phyloP scores from a whole-genome alignment of 2,113 vertebrate genomes.

The Camelus bactrianus region DNA sequence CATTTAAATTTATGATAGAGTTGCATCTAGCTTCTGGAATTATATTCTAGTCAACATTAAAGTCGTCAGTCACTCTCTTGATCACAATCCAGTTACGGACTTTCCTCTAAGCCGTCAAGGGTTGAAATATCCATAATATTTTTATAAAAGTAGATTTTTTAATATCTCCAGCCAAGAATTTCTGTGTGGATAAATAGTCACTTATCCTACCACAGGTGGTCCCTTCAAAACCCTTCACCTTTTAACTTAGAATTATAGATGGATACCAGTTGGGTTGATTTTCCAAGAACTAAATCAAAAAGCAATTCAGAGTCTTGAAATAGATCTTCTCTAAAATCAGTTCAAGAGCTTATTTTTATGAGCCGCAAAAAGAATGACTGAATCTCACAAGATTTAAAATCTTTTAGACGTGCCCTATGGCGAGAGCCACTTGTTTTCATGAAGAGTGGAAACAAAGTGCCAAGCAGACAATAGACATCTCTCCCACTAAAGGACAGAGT shows the following conservation, averaged over 20 bases:
- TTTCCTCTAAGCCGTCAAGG: not conserved
- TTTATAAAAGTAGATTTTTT: not conserved
- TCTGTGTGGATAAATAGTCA: not conserved
- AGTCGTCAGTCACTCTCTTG: not conserved
- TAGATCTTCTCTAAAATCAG: not conserved
- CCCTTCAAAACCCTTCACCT: not conserved
- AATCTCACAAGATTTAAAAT: not conserved
- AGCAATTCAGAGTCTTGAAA: not conserved
- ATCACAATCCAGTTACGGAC: not conserved
- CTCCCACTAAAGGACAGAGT: not conserved
- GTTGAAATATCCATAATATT: not conserved
- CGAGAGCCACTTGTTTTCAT: slow-evolving; percentile 33
- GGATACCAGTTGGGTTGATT: not conserved
- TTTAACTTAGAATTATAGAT: not conserved
- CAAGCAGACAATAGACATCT: not conserved
- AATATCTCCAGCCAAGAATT: not conserved
- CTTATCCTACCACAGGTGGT: not conserved
- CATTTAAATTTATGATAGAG: slow-evolving; percentile 25
- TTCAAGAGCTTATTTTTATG: not conserved
- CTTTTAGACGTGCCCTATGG: not conserved
- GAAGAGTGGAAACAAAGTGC: not conserved
- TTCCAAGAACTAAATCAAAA: slow-evolving; percentile 34
- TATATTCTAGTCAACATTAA: not conserved
- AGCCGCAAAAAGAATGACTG: not conserved
- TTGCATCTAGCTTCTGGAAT: not conserved